Evolutionary conservation across 2,888 invertebrate species (phyloP).

Genomic region (Trissoscelio sp.): DNA sequence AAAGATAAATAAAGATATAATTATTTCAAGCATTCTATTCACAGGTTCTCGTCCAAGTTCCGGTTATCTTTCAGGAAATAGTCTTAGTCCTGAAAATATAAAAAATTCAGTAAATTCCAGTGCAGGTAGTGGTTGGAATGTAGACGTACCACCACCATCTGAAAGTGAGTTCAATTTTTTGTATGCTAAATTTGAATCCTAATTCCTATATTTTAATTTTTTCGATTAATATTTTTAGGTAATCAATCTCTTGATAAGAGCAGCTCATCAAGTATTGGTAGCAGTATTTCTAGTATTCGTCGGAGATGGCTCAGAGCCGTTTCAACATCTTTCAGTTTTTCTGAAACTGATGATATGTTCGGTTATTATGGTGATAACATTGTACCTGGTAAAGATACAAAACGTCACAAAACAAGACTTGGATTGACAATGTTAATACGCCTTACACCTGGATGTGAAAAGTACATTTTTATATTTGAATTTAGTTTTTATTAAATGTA

Average conservation of each 20-base stretch:
- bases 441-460: slow-evolving; percentile 85
- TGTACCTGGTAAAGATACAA: slow-evolving; percentile 55
- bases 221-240: slow-evolving; percentile 74
- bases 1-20: no score
- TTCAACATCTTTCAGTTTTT: slow-evolving; percentile 85
- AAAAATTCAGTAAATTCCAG: slow-evolving; percentile 81
- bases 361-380: slow-evolving; percentile 75
- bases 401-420: slow-evolving; percentile 85
- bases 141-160: slow-evolving; percentile 75
- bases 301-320: slow-evolving; percentile 85
- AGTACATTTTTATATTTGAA: slow-evolving; percentile 77
- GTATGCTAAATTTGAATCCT: background rate
- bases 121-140: slow-evolving; percentile 80
- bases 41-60: slow-evolving; percentile 78
- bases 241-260: slow-evolving; percentile 80
- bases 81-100: slow-evolving; percentile 73
- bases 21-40: background rate
- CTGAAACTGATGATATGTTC: slow-evolving; percentile 80
- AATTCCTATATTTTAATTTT: background rate
- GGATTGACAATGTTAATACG: slow-evolving; percentile 88
- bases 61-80: slow-evolving; percentile 79
- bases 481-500: no score
- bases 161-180: slow-evolving; percentile 74
- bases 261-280: slow-evolving; percentile 78
- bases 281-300: slow-evolving; percentile 85